Evolutionary conservation across 2,797 vertebrate genomes (phyloP).

Genomic region (Garrulus glandarius): DNA sequence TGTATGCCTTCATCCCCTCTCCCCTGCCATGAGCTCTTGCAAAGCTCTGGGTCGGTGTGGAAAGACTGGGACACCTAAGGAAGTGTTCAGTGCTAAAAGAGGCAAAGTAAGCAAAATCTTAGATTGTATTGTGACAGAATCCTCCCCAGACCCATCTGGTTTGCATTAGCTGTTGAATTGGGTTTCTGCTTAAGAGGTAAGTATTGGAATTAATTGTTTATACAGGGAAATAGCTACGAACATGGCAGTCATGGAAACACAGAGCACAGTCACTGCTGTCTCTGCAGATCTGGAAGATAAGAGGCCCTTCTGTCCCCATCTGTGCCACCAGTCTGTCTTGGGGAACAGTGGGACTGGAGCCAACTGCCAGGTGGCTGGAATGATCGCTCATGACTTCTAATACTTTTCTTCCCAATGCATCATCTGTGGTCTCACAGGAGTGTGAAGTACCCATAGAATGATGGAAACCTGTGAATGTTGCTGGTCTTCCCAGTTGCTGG

Average conservation of each 20-base stretch:
- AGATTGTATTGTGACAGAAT: not conserved
- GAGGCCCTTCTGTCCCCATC: slow-evolving; percentile 1
- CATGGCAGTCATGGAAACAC: not conserved
- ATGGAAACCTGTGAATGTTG: not conserved
- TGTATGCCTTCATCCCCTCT: not conserved
- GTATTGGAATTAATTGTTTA: not conserved
- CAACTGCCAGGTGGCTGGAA: not conserved
- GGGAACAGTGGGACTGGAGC: not conserved
- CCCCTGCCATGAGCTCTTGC: not conserved
- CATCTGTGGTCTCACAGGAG: not conserved
- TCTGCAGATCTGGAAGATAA: not conserved
- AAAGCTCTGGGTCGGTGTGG: not conserved
- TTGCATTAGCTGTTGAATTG: not conserved
- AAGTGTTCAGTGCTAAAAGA: not conserved
- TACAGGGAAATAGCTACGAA: not conserved
- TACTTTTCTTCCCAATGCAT: not conserved
- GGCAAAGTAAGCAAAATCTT: not conserved
- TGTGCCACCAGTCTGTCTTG: not conserved
- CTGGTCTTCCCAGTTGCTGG: not conserved
- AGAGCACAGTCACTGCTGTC: not conserved
- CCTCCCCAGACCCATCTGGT: not conserved
- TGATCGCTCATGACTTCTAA: not conserved
- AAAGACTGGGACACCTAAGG: not conserved
- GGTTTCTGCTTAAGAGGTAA: not conserved
- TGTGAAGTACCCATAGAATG: not conserved